Evolutionary conservation across 2,797 vertebrate species (phyloP), one percentile per base, ranked within the genome.

Genomic region (Petrocephalus schoutedeni): DNA sequence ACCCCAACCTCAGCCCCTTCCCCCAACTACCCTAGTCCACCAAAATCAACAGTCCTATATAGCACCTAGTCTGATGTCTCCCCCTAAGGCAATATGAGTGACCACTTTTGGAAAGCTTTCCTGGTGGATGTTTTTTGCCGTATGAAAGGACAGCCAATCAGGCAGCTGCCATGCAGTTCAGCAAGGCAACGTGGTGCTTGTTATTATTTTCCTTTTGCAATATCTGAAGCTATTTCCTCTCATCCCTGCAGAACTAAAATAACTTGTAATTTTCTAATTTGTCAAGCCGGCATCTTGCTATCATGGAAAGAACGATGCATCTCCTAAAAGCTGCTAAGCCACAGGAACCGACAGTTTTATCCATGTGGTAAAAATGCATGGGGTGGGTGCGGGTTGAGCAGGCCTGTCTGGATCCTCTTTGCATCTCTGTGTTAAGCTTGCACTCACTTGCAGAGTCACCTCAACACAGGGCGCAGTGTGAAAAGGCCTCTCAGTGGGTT

Each of bases 211-310:
- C 16, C 16, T 36, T 87, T 45, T 80, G 28, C 53, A 80, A 41
- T 54, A n/a, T 57, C 16, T 87, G 49, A 87, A 86, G 61, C 49
- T 10, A 53, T 71, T 56, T 83, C 45, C 45, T 77, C 53, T 8
- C 67, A 32, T 56, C 19, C 19, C 21, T 10, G 21, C 61, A 56
- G 21, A 51, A 56, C 51, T 56, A 32, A 85, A 58, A 53, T 87
- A 87, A 87, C 53, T 45, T 77, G 67, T 36, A 77, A 77, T 87
- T 58, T 80, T 58, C 64, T 80, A 32, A 74, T 19, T 87, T 80
- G 71, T 32, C 32, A 54, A 80, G 51, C 56, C 16, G 19, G 64
- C 64, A 36, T 32, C 61, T 64, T 64, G 21, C 59, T 67, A 67
- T 36, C 28, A 36, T 77, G 71, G 41, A n/a, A 77, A 77, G 71